Conservation (phyloP, 37 sponge, comb jelly and placozoan genomes). For the Dysidea cf. avara region DNA sequence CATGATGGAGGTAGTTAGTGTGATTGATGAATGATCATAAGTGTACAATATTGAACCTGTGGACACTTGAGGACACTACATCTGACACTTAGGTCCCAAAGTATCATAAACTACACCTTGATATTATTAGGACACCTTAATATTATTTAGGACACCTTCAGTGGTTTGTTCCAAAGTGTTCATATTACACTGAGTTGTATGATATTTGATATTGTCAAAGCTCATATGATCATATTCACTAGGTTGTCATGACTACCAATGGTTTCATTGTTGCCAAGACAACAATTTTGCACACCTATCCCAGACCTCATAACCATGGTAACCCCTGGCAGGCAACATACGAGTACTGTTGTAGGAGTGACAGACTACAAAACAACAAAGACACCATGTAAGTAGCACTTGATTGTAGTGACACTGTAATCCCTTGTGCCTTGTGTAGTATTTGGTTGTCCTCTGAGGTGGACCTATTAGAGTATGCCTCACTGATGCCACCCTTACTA, state of each 20-base stretch:
- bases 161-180: no score
- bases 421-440: conserved; percentile 15
- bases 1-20: background rate
- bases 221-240: no score
- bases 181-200: no score
- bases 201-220: no score
- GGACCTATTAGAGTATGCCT: conserved; percentile 55
- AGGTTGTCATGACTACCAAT: background rate
- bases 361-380: conserved; percentile 55
- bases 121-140: no score
- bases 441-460: conserved; percentile 40
- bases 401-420: background rate
- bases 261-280: conserved; percentile 53
- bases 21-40: conserved; percentile 11
- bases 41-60: background rate
- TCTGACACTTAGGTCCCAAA: no score
- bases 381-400: conserved; percentile 48
- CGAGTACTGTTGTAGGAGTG: conserved; percentile 79
- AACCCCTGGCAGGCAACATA: conserved; percentile 66
- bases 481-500: conserved; percentile 54
- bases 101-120: no score
- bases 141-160: no score
- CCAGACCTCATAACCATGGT: conserved; percentile 37
- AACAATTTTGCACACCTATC: conserved; percentile 50
- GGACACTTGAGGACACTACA: background rate